These are phyloP conservation scores for Drosophila vallismaia DNA, from an alignment of 2,888 invertebrate species.

Conservation along the genomic window DNA sequence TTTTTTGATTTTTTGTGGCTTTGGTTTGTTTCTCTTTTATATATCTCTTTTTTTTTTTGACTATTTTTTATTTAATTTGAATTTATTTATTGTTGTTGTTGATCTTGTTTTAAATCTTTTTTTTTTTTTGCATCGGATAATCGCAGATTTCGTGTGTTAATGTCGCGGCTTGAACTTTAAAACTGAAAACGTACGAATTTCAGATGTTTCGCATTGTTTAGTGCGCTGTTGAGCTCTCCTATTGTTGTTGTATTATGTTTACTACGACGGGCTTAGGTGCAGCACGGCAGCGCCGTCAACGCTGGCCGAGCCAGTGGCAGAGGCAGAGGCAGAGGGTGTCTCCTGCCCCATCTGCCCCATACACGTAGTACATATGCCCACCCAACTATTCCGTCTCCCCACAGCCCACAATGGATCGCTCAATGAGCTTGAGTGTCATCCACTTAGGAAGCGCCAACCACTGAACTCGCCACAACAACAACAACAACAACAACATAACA, in stretches of 20 bases:
- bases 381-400: no score
- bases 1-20: slow-evolving; percentile 6
- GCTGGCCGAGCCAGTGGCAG: background rate
- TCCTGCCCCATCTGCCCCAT: slow-evolving; percentile 9
- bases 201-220: slow-evolving; percentile 73
- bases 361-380: background rate
- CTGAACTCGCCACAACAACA: slow-evolving; percentile 70
- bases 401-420: slow-evolving; percentile 49
- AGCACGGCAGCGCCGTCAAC: slow-evolving; percentile 55
- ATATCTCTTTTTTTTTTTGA: background rate
- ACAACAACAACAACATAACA: slow-evolving; percentile 15
- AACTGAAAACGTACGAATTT: slow-evolving; percentile 68
- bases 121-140: slow-evolving; percentile 52
- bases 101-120: background rate
- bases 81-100: background rate
- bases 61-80: slow-evolving; percentile 4
- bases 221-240: slow-evolving; percentile 58
- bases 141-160: slow-evolving; percentile 74
- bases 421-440: slow-evolving; percentile 78
- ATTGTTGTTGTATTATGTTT: slow-evolving; percentile 69
- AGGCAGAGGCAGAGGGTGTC: slow-evolving; percentile 2
- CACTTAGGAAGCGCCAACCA: slow-evolving; percentile 77
- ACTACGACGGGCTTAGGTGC: slow-evolving; percentile 64
- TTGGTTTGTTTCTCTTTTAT: slow-evolving; percentile 1
- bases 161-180: slow-evolving; percentile 79